phyloP scores from a whole-genome alignment of 2,888 invertebrate species.

The Neuroscelio doddi region DNA sequence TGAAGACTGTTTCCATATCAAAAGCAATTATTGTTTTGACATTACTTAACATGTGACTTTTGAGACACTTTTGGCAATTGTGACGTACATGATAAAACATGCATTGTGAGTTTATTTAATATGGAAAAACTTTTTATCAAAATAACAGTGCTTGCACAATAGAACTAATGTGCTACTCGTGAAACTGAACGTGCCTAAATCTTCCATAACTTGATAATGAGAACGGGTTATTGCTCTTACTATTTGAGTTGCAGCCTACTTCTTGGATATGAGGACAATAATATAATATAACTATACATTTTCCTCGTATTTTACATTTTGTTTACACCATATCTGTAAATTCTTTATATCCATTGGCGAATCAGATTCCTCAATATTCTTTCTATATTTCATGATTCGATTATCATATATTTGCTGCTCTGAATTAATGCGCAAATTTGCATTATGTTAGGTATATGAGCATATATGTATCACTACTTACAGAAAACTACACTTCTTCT shows the following conservation, averaged over 20 bases:
- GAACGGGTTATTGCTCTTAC: background rate
- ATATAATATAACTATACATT: background rate
- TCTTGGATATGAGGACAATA: background rate
- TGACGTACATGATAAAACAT: constrained; percentile 41
- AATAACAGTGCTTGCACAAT: background rate
- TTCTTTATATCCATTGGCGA: background rate
- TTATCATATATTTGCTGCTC: constrained; percentile 7
- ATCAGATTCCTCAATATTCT: too few species aligned
- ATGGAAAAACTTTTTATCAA: constrained; percentile 4
- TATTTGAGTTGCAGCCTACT: background rate
- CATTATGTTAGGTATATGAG: too few species aligned
- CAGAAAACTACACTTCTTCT: background rate
- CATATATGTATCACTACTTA: background rate
- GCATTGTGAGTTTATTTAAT: constrained; percentile 36
- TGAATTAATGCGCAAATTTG: too few species aligned
- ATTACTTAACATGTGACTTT: constrained; percentile 2
- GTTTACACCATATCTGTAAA: too few species aligned
- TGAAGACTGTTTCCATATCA: too few species aligned
- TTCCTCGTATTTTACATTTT: background rate
- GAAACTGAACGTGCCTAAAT: background rate
- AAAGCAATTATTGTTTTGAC: too few species aligned
- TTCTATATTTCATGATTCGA: background rate
- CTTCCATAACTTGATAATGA: background rate
- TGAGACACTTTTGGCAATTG: constrained; percentile 34
- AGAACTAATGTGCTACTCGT: background rate